Conservation (phyloP, 2,113 vertebrate genomes). For the Syngnathus floridae region DNA sequence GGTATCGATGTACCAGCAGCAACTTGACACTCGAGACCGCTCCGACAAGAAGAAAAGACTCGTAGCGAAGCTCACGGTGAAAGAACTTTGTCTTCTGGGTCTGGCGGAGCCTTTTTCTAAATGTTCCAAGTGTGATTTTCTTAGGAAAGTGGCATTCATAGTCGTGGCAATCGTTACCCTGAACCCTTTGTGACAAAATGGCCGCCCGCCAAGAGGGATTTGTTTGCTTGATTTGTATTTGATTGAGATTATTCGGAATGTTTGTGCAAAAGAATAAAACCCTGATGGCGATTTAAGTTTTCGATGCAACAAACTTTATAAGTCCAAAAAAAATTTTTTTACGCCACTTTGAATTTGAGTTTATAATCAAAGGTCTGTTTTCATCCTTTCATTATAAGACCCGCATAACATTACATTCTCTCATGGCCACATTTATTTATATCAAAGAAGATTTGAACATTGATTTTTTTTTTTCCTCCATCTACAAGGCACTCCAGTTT, state of each 20-base stretch:
- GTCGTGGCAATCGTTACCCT: too few relatives aligned
- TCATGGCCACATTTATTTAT: neutral
- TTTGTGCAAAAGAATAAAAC: too few relatives aligned
- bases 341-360: neutral
- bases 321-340: neutral
- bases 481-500: neutral
- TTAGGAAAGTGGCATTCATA: too few relatives aligned
- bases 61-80: too few relatives aligned
- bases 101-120: too few relatives aligned
- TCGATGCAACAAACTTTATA: neutral
- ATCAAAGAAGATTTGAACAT: neutral
- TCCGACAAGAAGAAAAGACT: conserved; percentile 4
- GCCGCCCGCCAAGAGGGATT: too few relatives aligned
- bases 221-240: too few relatives aligned
- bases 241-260: too few relatives aligned
- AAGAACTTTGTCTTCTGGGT: too few relatives aligned
- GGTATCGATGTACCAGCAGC: conserved; percentile 47
- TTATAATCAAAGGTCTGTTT: neutral
- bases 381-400: neutral
- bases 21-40: conserved; percentile 36
- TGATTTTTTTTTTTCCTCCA: neutral
- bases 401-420: neutral
- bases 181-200: too few relatives aligned
- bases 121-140: too few relatives aligned
- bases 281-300: too few relatives aligned